A percentile compares a stretch with the other conserved stretches of the same genome.
Conservation (phyloP, 2,888 invertebrate species). For the Napeogenes sylphis region DNA sequence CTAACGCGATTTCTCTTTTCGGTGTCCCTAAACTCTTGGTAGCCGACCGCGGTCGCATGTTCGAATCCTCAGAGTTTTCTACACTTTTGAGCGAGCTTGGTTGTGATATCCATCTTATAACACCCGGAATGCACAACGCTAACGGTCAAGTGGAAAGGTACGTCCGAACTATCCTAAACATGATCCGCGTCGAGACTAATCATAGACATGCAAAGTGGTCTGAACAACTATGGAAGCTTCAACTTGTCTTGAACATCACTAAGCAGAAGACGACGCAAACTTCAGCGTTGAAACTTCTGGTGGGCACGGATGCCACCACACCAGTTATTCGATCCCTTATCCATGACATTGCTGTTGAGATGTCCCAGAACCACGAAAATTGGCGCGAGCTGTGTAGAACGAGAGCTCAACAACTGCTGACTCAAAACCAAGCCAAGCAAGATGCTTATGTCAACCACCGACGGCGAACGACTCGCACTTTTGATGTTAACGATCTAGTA, state of each 20-base stretch:
- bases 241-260: constrained; percentile 23
- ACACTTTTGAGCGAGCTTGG: no score
- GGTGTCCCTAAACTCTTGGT: no score
- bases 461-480: constrained; percentile 11
- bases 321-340: constrained; percentile 24
- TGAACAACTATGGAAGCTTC: constrained; percentile 23
- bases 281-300: constrained; percentile 23
- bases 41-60: no score
- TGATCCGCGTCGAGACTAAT: constrained; percentile 19
- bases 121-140: no score
- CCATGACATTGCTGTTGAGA: constrained; percentile 24
- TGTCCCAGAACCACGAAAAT: constrained; percentile 18
- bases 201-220: constrained; percentile 16
- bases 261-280: constrained; percentile 23
- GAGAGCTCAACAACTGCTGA: constrained; percentile 2
- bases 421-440: constrained; percentile 14
- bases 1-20: no score
- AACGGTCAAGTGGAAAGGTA: no score
- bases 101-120: no score
- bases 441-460: constrained; percentile 16
- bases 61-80: no score
- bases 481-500: constrained; percentile 19
- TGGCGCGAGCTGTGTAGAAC: constrained; percentile 12
- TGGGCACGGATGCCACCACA: constrained; percentile 23
- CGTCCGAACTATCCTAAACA: constrained; percentile 21